Evolutionary conservation across 92 coral and sea anemone species (phyloP), one percentile per base, ranked within the genome.

Genomic region (Metridium senile): DNA sequence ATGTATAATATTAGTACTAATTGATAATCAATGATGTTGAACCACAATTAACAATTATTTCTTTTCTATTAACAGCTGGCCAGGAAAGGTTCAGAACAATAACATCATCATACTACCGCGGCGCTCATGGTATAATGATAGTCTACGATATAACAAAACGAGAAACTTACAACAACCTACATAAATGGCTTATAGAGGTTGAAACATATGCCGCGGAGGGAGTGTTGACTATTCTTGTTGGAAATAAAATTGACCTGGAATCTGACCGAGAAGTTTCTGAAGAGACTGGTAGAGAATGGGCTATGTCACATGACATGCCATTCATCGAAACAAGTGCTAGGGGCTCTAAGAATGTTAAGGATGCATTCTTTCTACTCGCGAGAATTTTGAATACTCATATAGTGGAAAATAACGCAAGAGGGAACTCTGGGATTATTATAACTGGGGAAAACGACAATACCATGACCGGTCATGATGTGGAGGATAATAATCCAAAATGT

Each of bases 61-160:
- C n/a, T n/a, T n/a, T n/a, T n/a, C n/a, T n/a, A n/a, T 33, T 58
- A 58, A 52, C 84, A 94, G 98, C 98, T 89, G 98, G 98, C 13
- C 98, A 94, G 65, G 98, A 94, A 53, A 79, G 97, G 80, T 94
- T 94, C 62, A 88, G 88, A 66, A 92, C 97, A 35, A 86, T 94
- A 23, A 94, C 98, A 11, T 94, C 98, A 0, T 93, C 98, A 33
- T 94, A 92, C 64, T 94, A 94, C 71, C 84, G 98, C n/a, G 98
- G 98, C 33, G 97, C 98, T 0, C 98, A 94, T 76, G 98, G 98
- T 11, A 93, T 92, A 0, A 90, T 94, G 93, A 85, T 94, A 43
- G 90, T 94, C 43, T 94, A 92, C 80, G 98, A 94, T 68, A 90
- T 94, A 21, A 89, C 98, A 30, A 89, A 84, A 49, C 80, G 82